These are phyloP conservation scores for Rhea americana DNA, from an alignment of 2,113 vertebrate species.

Conservation along the genomic window DNA sequence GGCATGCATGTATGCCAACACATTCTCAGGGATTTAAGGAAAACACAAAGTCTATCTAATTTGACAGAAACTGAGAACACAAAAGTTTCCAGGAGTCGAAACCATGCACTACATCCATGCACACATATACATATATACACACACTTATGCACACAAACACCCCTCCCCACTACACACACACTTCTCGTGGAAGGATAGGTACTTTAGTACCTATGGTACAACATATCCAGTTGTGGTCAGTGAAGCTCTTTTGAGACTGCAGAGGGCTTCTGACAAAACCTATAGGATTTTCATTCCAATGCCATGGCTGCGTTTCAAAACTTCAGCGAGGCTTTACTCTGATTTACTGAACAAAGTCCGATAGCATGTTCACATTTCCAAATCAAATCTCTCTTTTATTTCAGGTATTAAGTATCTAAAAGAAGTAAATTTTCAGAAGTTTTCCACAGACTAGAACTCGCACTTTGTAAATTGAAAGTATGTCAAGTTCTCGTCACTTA, in stretches of 20 bases:
- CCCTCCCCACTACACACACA: not conserved
- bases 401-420: not conserved
- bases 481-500: accelerated
- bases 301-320: not conserved
- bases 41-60: not conserved
- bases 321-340: not conserved
- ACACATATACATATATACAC: not conserved
- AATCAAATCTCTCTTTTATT: not conserved
- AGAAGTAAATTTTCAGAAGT: not conserved
- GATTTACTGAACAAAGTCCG: not conserved
- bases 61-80: not conserved
- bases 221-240: not conserved
- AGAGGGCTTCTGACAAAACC: not conserved
- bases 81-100: not conserved
- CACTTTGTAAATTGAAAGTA: not conserved
- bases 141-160: not conserved
- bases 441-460: not conserved
- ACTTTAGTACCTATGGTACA: not conserved
- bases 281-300: not conserved
- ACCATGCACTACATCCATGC: conserved; percentile 65
- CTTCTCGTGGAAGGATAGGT: not conserved
- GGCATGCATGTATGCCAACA: not conserved
- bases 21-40: not conserved
- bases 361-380: accelerated
- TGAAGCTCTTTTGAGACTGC: conserved; percentile 20